Evolutionary conservation across 2,113 vertebrate species (phyloP).

Genomic region (Coptodon bakossiorum): DNA sequence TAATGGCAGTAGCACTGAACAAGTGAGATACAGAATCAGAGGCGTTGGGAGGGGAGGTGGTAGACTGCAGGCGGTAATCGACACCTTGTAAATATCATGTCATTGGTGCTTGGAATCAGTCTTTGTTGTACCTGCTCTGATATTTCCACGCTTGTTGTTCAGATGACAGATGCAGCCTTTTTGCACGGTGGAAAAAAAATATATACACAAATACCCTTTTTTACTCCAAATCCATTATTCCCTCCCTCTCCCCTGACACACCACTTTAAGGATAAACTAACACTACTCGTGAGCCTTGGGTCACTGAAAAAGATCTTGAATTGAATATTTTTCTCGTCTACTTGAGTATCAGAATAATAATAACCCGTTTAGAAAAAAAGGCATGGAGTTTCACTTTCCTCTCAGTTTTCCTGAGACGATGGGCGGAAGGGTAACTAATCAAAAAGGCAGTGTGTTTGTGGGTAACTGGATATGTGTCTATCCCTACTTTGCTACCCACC

Average conservation of each 20-base stretch:
- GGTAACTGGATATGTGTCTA: constrained; percentile 63
- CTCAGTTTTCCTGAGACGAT: constrained; percentile 72
- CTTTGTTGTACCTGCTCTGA: constrained; percentile 32
- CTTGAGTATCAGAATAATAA: constrained; percentile 37
- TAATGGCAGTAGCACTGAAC: constrained; percentile 69
- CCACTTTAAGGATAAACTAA: constrained; percentile 13
- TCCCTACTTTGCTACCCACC: constrained; percentile 59
- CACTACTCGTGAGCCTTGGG: neutral
- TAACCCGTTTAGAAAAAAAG: constrained; percentile 67
- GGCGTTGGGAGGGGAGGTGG: constrained; percentile 53
- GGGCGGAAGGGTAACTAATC: constrained; percentile 56
- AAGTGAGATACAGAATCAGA: constrained; percentile 58
- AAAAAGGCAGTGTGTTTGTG: constrained; percentile 68
- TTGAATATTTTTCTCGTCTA: constrained; percentile 12
- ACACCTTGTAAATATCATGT: constrained; percentile 58
- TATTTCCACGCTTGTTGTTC: constrained; percentile 21
- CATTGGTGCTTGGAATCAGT: constrained; percentile 52
- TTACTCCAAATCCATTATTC: neutral
- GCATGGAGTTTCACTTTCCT: constrained; percentile 66
- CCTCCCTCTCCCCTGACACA: neutral
- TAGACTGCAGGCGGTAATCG: constrained; percentile 63
- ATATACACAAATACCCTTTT: neutral
- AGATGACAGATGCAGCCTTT: constrained; percentile 19
- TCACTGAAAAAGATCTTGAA: constrained; percentile 1
- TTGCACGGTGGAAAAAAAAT: neutral